A percentile compares a stretch with the other conserved stretches of the same genome.
These are phyloP conservation scores for Papilio protenor DNA, from an alignment of 2,888 invertebrate genomes.

Conservation along the genomic window DNA sequence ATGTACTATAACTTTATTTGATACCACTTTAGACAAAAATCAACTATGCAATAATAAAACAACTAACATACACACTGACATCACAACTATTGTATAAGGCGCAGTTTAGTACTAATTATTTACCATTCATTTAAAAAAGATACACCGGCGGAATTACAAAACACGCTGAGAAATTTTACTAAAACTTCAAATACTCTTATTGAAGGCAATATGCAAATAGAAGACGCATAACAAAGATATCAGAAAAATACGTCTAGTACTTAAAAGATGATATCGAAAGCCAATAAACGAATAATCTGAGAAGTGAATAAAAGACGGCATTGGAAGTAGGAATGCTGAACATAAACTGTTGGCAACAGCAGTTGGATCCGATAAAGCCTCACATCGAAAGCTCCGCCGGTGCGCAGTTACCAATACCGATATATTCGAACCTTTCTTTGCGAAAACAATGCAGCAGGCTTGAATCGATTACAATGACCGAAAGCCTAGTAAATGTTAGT, in stretches of 20 bases:
- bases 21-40: neutral
- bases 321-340: conserved; percentile 61
- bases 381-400: conserved; percentile 59
- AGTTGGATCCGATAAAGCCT: conserved; percentile 68
- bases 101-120: neutral
- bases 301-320: conserved; percentile 34
- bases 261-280: conserved; percentile 31
- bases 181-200: neutral
- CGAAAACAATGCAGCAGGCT: conserved; percentile 71
- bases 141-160: neutral
- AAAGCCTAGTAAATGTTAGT: conserved; percentile 56
- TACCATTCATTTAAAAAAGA: neutral
- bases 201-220: neutral
- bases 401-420: conserved; percentile 62
- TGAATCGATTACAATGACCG: conserved; percentile 68
- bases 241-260: conserved; percentile 41
- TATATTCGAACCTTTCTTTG: conserved; percentile 66
- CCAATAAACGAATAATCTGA: conserved; percentile 17
- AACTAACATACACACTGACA: too few species aligned
- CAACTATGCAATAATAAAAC: neutral
- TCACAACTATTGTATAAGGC: neutral
- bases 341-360: conserved; percentile 68
- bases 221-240: neutral
- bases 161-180: neutral
- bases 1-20: neutral